Base-by-base conservation (phyloP, 2,797 vertebrate genomes). In the Danio jaintianensis region DNA sequence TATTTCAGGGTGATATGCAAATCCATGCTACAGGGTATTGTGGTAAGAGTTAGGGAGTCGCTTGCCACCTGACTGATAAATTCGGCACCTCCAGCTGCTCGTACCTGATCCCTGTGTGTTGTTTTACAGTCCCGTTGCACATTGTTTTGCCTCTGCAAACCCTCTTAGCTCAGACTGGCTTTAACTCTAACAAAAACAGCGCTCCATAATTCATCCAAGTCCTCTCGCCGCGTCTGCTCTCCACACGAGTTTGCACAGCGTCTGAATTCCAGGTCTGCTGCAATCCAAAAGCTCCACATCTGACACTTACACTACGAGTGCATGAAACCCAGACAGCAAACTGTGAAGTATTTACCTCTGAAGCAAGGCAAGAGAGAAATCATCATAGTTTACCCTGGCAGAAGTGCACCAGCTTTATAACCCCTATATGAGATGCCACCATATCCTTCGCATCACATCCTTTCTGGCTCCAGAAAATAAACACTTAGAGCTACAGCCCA, bases 331-430 rank as follows among this genome's bases (percentile, higher is more conserved):
- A 86, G 85, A 85, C 81, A 85, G 82, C 78, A 86, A 85, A 84
- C 83, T 86, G 84, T 83, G 78, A 88, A 86, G 64, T 88, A 69
- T 89, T 88, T 85, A 84, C 84, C 85, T 79, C 42, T 82, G 64
- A 53, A 43, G 77, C 64, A 75, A 59, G 63, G 73, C 81, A 69
- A 85, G 83, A 82, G 74, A 84, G 83, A 87, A 85, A 86, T 85
- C 86, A 82, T 64, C 61, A 16, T 69, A 67, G 71, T 85, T 87
- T 88, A 85, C 75, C 59, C 89, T 87, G 85, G 83, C 82, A 82
- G 75, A 48, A 82, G 76, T 47, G 76, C n/a, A 7, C 12, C 63
- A 82, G 80, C 64, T 81, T 85, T 83, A 80, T 73, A 83, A 74
- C 78, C 47, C 20, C 71, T 45, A 70, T 79, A 76, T 81, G 79